phyloP scores from a whole-genome alignment of 2,797 vertebrate genomes.

The Lindbergichthys nudifrons region DNA sequence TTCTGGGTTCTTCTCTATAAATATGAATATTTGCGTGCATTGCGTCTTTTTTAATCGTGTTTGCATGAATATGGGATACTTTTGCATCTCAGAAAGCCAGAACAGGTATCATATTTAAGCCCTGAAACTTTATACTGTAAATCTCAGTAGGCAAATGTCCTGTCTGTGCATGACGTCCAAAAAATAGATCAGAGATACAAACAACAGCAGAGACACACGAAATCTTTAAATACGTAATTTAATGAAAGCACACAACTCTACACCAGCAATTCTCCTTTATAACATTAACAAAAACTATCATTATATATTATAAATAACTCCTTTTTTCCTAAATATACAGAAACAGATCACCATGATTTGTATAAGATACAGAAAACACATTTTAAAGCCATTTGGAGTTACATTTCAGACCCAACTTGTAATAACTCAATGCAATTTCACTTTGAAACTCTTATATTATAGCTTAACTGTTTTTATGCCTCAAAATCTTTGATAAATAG shows the following conservation, averaged over 20 bases:
- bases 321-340: too few species aligned
- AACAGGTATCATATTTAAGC: neutral
- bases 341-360: too few species aligned
- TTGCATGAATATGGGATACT: neutral
- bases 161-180: neutral
- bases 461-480: too few species aligned
- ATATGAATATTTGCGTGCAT: neutral
- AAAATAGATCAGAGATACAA: neutral
- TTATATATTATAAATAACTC: too few species aligned
- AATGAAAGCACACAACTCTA: neutral
- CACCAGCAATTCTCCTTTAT: too few species aligned
- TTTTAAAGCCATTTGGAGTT: too few species aligned
- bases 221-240: neutral
- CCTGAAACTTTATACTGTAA: slow-evolving; percentile 13
- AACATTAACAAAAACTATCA: too few species aligned
- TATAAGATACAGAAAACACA: too few species aligned
- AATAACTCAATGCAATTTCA: too few species aligned
- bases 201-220: neutral
- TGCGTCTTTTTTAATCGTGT: neutral
- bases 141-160: slow-evolving; percentile 37
- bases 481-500: too few species aligned
- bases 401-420: too few species aligned
- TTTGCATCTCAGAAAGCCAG: slow-evolving; percentile 32
- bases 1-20: neutral
- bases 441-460: too few species aligned